phyloP scores from a whole-genome alignment of 2,797 vertebrate species.

The Urosaurus nigricauda region DNA sequence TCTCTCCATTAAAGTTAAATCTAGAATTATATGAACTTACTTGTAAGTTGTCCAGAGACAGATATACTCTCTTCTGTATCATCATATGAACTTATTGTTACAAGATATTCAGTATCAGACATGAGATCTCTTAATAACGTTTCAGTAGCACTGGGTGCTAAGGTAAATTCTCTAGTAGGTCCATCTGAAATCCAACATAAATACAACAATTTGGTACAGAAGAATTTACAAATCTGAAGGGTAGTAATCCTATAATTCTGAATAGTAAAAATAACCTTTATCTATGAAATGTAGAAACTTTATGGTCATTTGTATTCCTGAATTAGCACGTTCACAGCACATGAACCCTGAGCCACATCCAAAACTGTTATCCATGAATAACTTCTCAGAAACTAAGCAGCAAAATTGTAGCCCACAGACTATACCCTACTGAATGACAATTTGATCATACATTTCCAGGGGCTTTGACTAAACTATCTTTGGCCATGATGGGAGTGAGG shows the following conservation, averaged over 20 bases:
- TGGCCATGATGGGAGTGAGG: no score
- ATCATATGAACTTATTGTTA: slow-evolving; percentile 87
- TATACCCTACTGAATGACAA: background rate
- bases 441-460: no score
- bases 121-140: slow-evolving; percentile 89
- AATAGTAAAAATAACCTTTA: background rate
- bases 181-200: slow-evolving; percentile 84
- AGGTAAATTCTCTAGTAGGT: slow-evolving; percentile 86
- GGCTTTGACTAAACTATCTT: background rate
- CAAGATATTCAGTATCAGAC: slow-evolving; percentile 88
- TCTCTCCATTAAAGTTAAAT: background rate
- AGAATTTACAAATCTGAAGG: slow-evolving; percentile 24
- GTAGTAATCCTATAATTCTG: background rate
- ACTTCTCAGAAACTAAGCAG: background rate
- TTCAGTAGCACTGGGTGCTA: slow-evolving; percentile 86
- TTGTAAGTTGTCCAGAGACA: slow-evolving; percentile 91
- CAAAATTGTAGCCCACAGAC: background rate
- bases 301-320: background rate
- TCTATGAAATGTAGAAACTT: background rate
- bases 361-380: background rate
- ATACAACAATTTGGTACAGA: slow-evolving; percentile 56
- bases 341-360: background rate
- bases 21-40: slow-evolving; percentile 82
- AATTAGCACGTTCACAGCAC: background rate
- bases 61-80: slow-evolving; percentile 89